Evolutionary conservation across 2,888 invertebrate species (phyloP), one percentile per base, ranked within the genome.

Genomic region (Agonum fuliginosum): DNA sequence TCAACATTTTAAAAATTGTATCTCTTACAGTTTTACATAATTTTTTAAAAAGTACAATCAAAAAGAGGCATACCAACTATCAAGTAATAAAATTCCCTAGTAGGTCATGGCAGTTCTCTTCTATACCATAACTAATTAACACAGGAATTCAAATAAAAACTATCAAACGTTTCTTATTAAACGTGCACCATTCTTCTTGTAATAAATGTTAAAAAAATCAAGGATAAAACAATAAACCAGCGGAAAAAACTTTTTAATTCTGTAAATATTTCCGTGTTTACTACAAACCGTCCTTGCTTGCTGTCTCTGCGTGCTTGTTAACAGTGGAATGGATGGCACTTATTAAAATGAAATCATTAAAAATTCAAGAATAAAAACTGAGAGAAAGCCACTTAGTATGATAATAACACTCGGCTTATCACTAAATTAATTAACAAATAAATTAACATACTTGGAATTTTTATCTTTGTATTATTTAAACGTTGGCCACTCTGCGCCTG

Each of bases 331-430:
- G 51, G 12, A 51, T 51, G 12, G 51, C 20, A 1, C 22, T 51
- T 22, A 51, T 51, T 20, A 51, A 51, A 51, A 51, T 51, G 22
- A 22, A 51, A 10, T 51, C 22, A 51, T 51, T 51, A 51, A 51
- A 51, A 51, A 51, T 51, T 51, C 51, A 51, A 30, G 8, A 30
- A 30, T 30, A 8, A 30, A 5, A 30, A 30, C 8, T 5, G 30
- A 30, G 30, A 30, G 30, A 30, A 30, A 30, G 30, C 30, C 8
- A 5, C 3, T 30, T 30, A 30, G 8, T 30, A 30, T 30, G 30
- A 30, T 30, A 30, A 30, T 30, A 30, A 30, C n/a, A n/a, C n/a
- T n/a, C n/a, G n/a, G n/a, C n/a, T n/a, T n/a, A n/a, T n/a, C n/a
- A n/a, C n/a, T n/a, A n/a, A n/a, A n/a, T n/a, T n/a, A n/a, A n/a